Conservation (phyloP, 2,888 invertebrate genomes). For the Drosophila testacea region DNA sequence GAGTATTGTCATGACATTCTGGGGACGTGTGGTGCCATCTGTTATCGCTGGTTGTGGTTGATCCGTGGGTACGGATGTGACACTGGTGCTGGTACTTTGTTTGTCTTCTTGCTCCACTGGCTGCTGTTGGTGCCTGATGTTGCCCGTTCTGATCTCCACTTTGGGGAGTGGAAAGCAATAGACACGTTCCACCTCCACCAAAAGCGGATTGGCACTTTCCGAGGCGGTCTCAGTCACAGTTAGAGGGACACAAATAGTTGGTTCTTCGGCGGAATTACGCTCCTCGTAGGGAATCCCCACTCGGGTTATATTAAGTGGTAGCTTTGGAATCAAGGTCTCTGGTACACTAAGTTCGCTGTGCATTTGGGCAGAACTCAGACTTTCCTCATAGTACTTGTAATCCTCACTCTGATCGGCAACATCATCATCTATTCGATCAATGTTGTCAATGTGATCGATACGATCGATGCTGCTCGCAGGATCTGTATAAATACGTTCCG, state of each 20-base stretch:
- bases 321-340: constrained; percentile 62
- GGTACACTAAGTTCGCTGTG: constrained; percentile 73
- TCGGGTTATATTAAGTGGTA: constrained; percentile 77
- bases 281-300: constrained; percentile 79
- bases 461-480: constrained; percentile 41
- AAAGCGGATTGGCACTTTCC: constrained; percentile 51
- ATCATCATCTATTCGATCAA: constrained; percentile 59
- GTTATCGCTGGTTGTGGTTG: constrained; percentile 17
- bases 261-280: constrained; percentile 73
- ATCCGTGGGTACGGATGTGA: constrained; percentile 29
- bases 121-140: constrained; percentile 29
- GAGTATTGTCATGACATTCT: constrained; percentile 12
- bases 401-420: constrained; percentile 48
- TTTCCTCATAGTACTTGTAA: constrained; percentile 63
- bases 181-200: constrained; percentile 75
- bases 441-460: constrained; percentile 37
- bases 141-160: constrained; percentile 63
- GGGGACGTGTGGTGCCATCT: constrained; percentile 12
- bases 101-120: constrained; percentile 17
- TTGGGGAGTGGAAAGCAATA: constrained; percentile 81
- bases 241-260: constrained; percentile 79
- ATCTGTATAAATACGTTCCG: constrained; percentile 39
- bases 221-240: constrained; percentile 72
- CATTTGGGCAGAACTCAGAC: constrained; percentile 66
- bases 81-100: constrained; percentile 31